Evolutionary conservation across 1,140 invertebrate genomes (phyloP).

Genomic region (Pissodes strobi): DNA sequence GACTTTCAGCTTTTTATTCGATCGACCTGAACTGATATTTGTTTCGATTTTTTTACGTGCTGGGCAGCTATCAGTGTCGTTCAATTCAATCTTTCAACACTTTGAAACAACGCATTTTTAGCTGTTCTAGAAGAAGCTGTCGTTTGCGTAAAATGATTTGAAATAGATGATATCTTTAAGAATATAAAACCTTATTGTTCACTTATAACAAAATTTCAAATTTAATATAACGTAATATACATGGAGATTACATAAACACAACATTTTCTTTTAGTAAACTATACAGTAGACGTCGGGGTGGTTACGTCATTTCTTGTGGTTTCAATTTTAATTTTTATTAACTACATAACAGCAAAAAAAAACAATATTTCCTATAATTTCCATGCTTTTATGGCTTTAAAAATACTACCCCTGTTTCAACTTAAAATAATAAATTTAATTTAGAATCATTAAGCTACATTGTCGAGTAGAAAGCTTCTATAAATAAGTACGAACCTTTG

Average conservation of each 20-base stretch:
- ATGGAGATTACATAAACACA: slow-evolving; percentile 44
- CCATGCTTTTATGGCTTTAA: too few species aligned
- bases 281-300: not conserved
- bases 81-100: too few species aligned
- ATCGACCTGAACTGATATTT: slow-evolving; percentile 35
- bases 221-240: slow-evolving; percentile 9
- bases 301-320: not conserved
- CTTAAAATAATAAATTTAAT: too few species aligned
- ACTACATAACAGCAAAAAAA: too few species aligned
- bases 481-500: slow-evolving; percentile 25
- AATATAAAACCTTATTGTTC: slow-evolving; percentile 12
- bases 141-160: slow-evolving; percentile 2
- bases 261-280: slow-evolving; percentile 14
- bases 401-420: not conserved
- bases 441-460: slow-evolving; percentile 18
- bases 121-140: too few species aligned
- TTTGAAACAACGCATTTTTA: too few species aligned
- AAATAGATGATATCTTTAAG: not conserved
- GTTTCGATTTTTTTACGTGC: slow-evolving; percentile 32
- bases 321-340: not conserved
- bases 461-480: slow-evolving; percentile 26
- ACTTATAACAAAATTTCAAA: slow-evolving; percentile 11
- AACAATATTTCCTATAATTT: too few species aligned
- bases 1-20: slow-evolving; percentile 36
- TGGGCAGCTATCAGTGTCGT: too few species aligned